These are phyloP conservation scores for Empidonax alnorum DNA, from an alignment of 2,113 vertebrate genomes.

Conservation along the genomic window DNA sequence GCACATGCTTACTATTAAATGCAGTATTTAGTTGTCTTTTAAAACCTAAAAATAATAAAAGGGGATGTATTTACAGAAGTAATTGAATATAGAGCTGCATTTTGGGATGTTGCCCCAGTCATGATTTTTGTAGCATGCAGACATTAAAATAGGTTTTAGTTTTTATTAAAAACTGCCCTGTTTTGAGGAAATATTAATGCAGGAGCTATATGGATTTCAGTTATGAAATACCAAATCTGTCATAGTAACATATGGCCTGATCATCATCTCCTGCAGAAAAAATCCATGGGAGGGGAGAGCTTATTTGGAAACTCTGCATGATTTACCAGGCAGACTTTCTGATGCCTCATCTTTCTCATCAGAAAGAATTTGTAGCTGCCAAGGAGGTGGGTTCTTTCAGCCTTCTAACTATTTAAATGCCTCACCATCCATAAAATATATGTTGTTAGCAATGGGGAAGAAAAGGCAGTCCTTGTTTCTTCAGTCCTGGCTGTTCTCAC, in stretches of 20 bases:
- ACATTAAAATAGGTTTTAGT: neutral
- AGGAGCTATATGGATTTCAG: constrained; percentile 11
- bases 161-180: neutral
- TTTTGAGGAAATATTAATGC: constrained; percentile 34
- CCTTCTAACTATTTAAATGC: constrained; percentile 14
- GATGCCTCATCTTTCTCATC: constrained; percentile 41
- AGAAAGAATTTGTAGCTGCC: constrained; percentile 36
- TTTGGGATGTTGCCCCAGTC: neutral
- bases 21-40: constrained; percentile 69
- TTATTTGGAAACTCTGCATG: constrained; percentile 59
- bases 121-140: neutral
- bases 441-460: neutral
- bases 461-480: neutral
- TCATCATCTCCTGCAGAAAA: constrained; percentile 43
- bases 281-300: constrained; percentile 47
- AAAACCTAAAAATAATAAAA: constrained; percentile 69
- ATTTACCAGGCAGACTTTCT: constrained; percentile 50
- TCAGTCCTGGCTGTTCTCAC: neutral
- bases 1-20: constrained; percentile 64
- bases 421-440: neutral
- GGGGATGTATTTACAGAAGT: constrained; percentile 26
- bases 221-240: constrained; percentile 48
- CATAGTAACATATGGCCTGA: constrained; percentile 42
- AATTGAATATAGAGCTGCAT: constrained; percentile 53
- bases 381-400: neutral